Percentiles rank a stretch among this genome's conserved stretches.
These are phyloP conservation scores for Synodontis membranacea DNA, from an alignment of 2,113 vertebrate genomes.

Conservation along the genomic window DNA sequence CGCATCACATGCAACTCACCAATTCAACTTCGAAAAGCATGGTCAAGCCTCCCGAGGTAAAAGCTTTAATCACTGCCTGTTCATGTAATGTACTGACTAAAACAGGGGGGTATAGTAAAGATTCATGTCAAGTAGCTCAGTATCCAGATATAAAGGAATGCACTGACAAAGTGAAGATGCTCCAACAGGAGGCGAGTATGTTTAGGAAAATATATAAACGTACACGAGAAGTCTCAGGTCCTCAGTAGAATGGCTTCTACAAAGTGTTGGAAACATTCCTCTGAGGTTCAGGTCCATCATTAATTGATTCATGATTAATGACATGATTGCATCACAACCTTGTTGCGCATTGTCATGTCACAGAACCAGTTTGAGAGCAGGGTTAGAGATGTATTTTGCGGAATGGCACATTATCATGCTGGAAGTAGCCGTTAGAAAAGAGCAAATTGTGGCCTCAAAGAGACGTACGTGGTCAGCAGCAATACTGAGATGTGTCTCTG, in stretches of 20 bases:
- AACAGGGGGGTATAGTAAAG: conserved; percentile 59
- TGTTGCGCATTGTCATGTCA: not conserved
- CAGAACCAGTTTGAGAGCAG: not conserved
- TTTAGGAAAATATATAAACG: not conserved
- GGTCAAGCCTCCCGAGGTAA: conserved; percentile 65
- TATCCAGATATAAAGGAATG: conserved; percentile 54
- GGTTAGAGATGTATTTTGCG: not conserved
- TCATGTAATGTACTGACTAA: conserved; percentile 63
- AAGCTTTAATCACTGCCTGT: not conserved
- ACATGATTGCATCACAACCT: too few relatives aligned
- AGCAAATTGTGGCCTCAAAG: too few relatives aligned
- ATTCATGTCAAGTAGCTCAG: conserved; percentile 2
- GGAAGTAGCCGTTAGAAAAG: too few relatives aligned
- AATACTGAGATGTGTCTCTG: too few relatives aligned
- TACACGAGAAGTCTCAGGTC: not conserved
- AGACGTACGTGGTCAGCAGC: too few relatives aligned
- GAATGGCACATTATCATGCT: not conserved
- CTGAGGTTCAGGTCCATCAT: too few relatives aligned
- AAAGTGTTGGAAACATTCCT: not conserved
- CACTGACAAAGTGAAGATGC: conserved; percentile 35
- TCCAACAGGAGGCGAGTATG: conserved; percentile 63
- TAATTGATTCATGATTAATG: too few relatives aligned
- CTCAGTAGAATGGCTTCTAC: too few relatives aligned
- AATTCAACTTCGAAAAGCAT: conserved; percentile 63
- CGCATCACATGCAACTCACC: conserved; percentile 71